phyloP scores from a whole-genome alignment of 2,888 invertebrate genomes.

The Drosophila paucipuncta region DNA sequence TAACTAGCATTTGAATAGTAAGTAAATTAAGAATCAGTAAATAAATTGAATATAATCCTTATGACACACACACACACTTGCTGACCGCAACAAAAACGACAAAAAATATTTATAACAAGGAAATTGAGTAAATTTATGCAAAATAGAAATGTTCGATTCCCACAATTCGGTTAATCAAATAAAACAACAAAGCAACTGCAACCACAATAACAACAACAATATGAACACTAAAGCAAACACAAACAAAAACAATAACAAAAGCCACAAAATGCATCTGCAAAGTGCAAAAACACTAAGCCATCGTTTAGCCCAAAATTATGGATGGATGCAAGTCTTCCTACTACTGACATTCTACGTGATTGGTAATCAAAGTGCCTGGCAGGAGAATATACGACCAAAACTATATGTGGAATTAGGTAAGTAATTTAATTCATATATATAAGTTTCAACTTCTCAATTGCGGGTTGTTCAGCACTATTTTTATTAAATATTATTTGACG shows the following conservation, averaged over 20 bases:
- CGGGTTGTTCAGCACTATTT: neutral
- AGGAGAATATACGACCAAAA: slow-evolving; percentile 96
- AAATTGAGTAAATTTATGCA: slow-evolving; percentile 66
- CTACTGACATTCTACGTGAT: slow-evolving; percentile 85
- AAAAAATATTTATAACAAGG: slow-evolving; percentile 42
- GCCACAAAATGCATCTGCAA: slow-evolving; percentile 58
- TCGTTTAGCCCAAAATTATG: slow-evolving; percentile 52
- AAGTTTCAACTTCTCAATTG: neutral
- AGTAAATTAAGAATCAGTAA: slow-evolving; percentile 61
- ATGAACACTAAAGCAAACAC: slow-evolving; percentile 11
- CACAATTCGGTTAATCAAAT: slow-evolving; percentile 60
- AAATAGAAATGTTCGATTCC: slow-evolving; percentile 70
- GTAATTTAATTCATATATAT: slow-evolving; percentile 81
- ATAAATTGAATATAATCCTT: slow-evolving; percentile 54
- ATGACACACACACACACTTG: slow-evolving; percentile 30
- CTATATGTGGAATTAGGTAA: slow-evolving; percentile 96
- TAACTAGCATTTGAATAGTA: slow-evolving; percentile 60
- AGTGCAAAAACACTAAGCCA: slow-evolving; percentile 61
- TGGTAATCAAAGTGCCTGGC: slow-evolving; percentile 89
- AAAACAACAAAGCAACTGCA: slow-evolving; percentile 49
- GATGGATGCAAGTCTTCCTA: slow-evolving; percentile 83
- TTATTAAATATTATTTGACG: neutral
- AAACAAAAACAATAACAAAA: slow-evolving; percentile 42
- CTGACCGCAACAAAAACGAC: slow-evolving; percentile 50
- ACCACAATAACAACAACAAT: slow-evolving; percentile 28